Conservation (phyloP, 2,888 invertebrate species). For the Aphidoletes aphidimyza region DNA sequence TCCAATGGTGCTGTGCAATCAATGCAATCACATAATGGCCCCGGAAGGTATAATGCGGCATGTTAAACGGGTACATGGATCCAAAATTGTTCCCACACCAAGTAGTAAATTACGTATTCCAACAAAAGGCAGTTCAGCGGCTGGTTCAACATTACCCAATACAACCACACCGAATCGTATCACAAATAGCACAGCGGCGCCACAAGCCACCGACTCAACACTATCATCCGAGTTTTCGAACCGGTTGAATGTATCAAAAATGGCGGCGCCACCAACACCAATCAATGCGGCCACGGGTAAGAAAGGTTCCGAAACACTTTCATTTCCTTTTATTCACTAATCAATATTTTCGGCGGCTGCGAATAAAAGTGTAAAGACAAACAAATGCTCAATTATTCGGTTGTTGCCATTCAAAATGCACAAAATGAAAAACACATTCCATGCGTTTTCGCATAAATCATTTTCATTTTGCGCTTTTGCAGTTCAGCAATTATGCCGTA, state of each 20-base stretch:
- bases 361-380: too few species aligned
- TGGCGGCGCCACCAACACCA: neutral
- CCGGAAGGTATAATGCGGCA: slow-evolving; percentile 47
- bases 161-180: neutral
- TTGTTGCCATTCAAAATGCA: too few species aligned
- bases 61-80: slow-evolving; percentile 27
- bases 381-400: too few species aligned
- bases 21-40: slow-evolving; percentile 43
- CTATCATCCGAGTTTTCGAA: slow-evolving; percentile 47
- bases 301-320: neutral
- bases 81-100: slow-evolving; percentile 41
- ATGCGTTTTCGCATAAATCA: too few species aligned
- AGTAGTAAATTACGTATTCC: neutral
- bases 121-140: slow-evolving; percentile 15
- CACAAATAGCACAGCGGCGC: neutral
- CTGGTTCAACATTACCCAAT: neutral
- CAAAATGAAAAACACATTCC: too few species aligned
- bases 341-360: too few species aligned
- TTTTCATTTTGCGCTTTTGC: too few species aligned
- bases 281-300: neutral
- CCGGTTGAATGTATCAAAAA: slow-evolving; percentile 20
- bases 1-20: slow-evolving; percentile 50
- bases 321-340: too few species aligned
- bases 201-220: neutral
- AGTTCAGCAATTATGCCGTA: too few species aligned